Percentiles rank a stretch among this genome's conserved stretches.
Evolutionary conservation across 2,888 invertebrate genomes (phyloP).

Genomic region (Nemoura dubitans): DNA sequence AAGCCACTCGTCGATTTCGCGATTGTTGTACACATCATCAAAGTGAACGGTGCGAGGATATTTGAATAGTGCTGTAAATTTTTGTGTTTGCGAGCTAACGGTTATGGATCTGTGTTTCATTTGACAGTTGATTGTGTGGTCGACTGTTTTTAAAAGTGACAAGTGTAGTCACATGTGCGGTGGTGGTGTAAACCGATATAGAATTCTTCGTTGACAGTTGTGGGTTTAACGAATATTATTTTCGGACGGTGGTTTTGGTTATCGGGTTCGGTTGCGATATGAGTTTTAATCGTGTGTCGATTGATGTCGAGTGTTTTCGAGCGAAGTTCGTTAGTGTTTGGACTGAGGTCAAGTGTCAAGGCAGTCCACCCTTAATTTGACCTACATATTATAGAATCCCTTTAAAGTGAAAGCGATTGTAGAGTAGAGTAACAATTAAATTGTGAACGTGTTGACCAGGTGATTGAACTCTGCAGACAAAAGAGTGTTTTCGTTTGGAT

Average conservation of each 20-base stretch:
- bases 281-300: neutral
- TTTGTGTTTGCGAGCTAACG: too few relatives aligned
- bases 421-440: neutral
- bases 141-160: too few relatives aligned
- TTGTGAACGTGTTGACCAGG: too few relatives aligned
- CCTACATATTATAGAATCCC: neutral
- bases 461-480: too few relatives aligned
- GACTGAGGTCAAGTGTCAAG: neutral
- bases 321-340: neutral
- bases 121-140: too few relatives aligned
- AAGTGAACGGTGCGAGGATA: too few relatives aligned
- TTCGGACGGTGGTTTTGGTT: neutral
- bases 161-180: neutral
- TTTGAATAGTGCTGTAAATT: too few relatives aligned
- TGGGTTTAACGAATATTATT: neutral
- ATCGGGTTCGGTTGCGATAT: neutral
- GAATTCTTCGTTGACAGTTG: neutral
- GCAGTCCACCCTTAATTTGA: neutral
- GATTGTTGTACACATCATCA: too few relatives aligned
- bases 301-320: neutral
- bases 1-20: too few relatives aligned
- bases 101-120: too few relatives aligned
- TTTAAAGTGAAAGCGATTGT: neutral
- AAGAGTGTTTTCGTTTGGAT: too few relatives aligned
- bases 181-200: neutral